A percentile compares a stretch with the other conserved stretches of the same genome.
Conservation (phyloP, 1,140 invertebrate genomes). For the Zaprionus vittiger region DNA sequence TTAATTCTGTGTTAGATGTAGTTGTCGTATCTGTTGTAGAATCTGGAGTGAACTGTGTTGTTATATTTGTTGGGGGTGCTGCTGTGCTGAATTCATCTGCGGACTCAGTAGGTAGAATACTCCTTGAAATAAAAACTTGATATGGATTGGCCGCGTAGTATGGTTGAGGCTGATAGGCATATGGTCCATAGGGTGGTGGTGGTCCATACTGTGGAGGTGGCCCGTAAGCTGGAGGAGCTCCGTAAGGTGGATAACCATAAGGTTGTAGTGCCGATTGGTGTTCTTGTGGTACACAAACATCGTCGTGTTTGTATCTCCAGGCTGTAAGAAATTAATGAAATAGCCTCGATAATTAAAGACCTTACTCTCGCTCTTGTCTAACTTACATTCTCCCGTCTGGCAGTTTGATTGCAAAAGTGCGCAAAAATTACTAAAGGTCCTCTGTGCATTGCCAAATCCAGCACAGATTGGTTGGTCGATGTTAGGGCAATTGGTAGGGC, state of each 20-base stretch:
- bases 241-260: constrained; percentile 1
- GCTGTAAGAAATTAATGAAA: not conserved
- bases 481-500: constrained; percentile 14
- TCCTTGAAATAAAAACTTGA: constrained; percentile 11
- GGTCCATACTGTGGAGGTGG: not conserved
- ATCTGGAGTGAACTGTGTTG: not conserved
- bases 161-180: constrained; percentile 1
- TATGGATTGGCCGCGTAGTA: constrained; percentile 16
- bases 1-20: not conserved
- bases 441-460: not conserved
- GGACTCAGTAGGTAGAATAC: constrained; percentile 20
- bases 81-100: not conserved
- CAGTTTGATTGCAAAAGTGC: constrained; percentile 23
- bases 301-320: constrained; percentile 15
- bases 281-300: not conserved
- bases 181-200: constrained; percentile 8
- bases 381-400: constrained; percentile 20
- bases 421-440: constrained; percentile 20
- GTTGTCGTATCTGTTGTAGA: constrained; percentile 5
- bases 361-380: not conserved
- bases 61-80: not conserved
- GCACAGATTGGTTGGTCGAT: constrained; percentile 28
- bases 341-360: not conserved
- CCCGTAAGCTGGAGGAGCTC: not conserved
- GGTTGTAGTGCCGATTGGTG: not conserved